Base-by-base conservation (phyloP, 2,113 vertebrate genomes). In the Vicugna pacos region DNA sequence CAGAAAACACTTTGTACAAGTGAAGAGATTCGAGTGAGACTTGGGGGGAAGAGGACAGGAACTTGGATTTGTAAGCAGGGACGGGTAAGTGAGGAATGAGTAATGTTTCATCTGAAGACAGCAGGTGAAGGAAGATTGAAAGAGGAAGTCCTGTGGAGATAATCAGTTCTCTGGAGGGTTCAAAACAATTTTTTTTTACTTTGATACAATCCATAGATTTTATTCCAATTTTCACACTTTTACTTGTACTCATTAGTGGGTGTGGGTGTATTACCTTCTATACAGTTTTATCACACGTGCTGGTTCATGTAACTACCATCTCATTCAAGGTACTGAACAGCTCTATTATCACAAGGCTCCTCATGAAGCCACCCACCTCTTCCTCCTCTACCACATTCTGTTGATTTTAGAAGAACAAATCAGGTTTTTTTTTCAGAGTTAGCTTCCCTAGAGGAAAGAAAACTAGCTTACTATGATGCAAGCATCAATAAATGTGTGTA, bases 341-440 rank as follows among this genome's bases (percentile, higher is more conserved):
- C 42, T 46, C 42, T 26, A 11, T 32, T 64, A 62, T 14, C 22
- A 19, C 35, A 35, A 50, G 42, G 50, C n/a, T 24, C 3, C 8
- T 11, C 10, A 4, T 81, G 52, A 56, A 13, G 22, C 0, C 7
- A 42, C 13, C 17, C 4, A 3, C 14, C 10, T n/a, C 8, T 20
- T 10, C 54, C 28, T 64, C n/a, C 5, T 26, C 48, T 15, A 3
- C 28, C 30, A 32, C 35, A 17, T n/a, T 56, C 42, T 93, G 30
- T 56, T 48, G n/a, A 42, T 69, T 95, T 52, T 93, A 35, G n/a
- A 85, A 91, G 42, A 73, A 64, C 13, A 56, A 70, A 89, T 89
- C 22, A 89, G 12, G 24, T 35, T 22, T 24, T 79, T 54, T 72
- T 93, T 65, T 17, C 48, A 75, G 58, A 69, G 48, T 70, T 96